Evolutionary conservation across 1,140 invertebrate species (phyloP), one percentile per base, ranked within the genome.

Genomic region (Lasioglossum albipes): DNA sequence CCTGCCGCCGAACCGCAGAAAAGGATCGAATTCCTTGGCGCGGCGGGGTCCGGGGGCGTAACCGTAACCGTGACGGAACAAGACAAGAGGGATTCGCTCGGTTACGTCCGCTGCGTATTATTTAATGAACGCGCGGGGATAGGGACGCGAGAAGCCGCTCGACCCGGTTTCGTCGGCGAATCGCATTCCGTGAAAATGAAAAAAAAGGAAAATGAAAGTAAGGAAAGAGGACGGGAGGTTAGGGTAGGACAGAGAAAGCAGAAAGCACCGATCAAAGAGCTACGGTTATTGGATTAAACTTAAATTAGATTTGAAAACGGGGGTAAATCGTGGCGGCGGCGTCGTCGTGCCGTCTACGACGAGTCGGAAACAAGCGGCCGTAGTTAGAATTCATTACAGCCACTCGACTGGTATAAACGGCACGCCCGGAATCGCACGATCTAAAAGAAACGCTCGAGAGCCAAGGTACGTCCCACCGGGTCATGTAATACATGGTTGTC

Each of bases 1-100:
- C 69, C 59, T 75, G 76, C 84, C 75, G 59, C 54, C 52, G 84
- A 45, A 86, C 84, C 84, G 78, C 81, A 80, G 82, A 79, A 86
- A 86, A 86, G 84, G 73, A 77, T 65, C 57, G 75, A 85, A 85
- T 86, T 79, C 84, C 72, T 73, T 85, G 72, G 52, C 70, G 84
- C 79, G 83, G 83, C 52, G 31, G n/a, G 75, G 67, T 73, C 52
- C 31, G 54, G 67, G 84, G 62, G 52, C 45, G 67, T 45, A 45
- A 62, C 61, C 74, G 61, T 65, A 74, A 84, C 75, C 72, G 61
- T 81, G 84, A 80, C 75, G 52, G 79, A 74, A 78, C 83, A 78
- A 86, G 80, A 66, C 61, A 12, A 49, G 22, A n/a, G n/a, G 59
- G 75, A 36, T 64, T 67, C 31, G n/a, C 1, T 3, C 12, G 20